Evolutionary conservation across 2,113 vertebrate genomes (phyloP).

Genomic region (Pionites leucogaster): DNA sequence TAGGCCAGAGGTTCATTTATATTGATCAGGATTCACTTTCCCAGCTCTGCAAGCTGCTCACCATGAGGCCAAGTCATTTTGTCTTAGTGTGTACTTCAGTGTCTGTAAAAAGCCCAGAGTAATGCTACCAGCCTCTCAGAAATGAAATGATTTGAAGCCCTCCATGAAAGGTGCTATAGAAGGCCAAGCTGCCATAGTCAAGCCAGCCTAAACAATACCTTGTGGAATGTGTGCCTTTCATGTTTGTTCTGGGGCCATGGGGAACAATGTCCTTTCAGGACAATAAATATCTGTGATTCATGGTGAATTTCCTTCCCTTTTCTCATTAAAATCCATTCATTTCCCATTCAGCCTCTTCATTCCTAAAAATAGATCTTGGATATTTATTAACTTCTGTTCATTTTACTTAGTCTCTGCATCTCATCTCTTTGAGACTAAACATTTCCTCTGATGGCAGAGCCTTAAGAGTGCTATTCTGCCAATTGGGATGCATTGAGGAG

Average conservation of each 20-base stretch:
- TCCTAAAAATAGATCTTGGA: constrained; percentile 49
- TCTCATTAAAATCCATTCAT: constrained; percentile 49
- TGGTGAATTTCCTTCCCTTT: constrained; percentile 17
- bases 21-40: not conserved
- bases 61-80: not conserved
- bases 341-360: constrained; percentile 15
- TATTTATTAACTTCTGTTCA: constrained; percentile 53
- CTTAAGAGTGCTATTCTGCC: not conserved
- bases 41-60: not conserved
- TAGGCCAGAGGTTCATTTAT: not conserved
- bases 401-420: constrained; percentile 5
- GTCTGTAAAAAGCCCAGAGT: not conserved
- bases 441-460: constrained; percentile 12
- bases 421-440: constrained; percentile 19
- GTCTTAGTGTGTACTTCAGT: not conserved
- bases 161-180: not conserved
- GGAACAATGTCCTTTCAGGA: not conserved
- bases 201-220: not conserved
- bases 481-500: not conserved
- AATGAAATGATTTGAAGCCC: not conserved
- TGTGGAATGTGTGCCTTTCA: not conserved
- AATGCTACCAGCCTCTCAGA: not conserved
- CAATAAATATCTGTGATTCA: not conserved
- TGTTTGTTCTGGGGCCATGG: not conserved
- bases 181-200: not conserved